phyloP scores from a whole-genome alignment of 2,888 invertebrate species.

The Palloptera scutellata region DNA sequence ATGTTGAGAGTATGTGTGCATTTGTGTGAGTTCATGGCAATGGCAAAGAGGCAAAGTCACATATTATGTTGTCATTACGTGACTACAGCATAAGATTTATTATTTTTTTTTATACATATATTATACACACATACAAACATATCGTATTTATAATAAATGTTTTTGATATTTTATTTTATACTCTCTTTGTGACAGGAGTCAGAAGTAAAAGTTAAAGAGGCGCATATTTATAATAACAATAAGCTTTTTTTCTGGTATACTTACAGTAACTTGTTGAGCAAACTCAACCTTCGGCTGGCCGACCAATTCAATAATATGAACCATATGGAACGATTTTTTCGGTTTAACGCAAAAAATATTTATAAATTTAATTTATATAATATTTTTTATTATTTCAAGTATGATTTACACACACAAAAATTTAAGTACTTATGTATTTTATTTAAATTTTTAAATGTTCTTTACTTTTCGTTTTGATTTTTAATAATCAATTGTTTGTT shows the following conservation, averaged over 20 bases:
- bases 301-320: constrained; percentile 82
- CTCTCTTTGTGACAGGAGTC: not conserved
- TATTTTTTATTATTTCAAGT: constrained; percentile 27
- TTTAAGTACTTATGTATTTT: no score
- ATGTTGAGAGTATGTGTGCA: constrained; percentile 20
- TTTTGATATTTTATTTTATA: not conserved
- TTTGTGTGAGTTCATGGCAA: not conserved
- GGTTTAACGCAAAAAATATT: constrained; percentile 35
- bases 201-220: not conserved
- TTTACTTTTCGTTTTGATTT: constrained; percentile 27
- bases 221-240: not conserved
- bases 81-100: constrained; percentile 60
- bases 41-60: constrained; percentile 36
- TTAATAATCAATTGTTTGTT: not conserved
- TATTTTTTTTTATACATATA: constrained; percentile 33
- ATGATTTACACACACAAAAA: not conserved
- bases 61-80: constrained; percentile 61
- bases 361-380: constrained; percentile 13
- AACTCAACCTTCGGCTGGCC: constrained; percentile 81
- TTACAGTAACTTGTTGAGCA: constrained; percentile 79
- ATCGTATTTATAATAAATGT: not conserved
- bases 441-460: constrained; percentile 29
- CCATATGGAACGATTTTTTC: constrained; percentile 75
- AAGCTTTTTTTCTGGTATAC: constrained; percentile 62
- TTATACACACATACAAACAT: not conserved